Evolutionary conservation across 2,888 invertebrate genomes (phyloP), one percentile per base, ranked within the genome.

Genomic region (Mesodorylaimus sp.): DNA sequence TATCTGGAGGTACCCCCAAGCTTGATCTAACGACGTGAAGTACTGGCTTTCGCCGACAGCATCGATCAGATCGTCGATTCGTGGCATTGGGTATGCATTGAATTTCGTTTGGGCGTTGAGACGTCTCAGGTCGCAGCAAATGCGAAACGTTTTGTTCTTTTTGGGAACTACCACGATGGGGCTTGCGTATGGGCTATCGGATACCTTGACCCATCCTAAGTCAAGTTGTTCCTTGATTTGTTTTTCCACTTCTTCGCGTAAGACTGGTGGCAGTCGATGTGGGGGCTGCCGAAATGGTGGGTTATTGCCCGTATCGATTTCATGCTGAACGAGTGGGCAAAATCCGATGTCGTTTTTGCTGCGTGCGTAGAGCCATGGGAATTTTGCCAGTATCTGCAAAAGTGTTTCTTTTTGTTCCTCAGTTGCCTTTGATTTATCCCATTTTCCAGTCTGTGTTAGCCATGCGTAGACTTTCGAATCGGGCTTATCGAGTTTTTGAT

Each of bases 21-120:
- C 39, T 39, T 25, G 36, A 37, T 52, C 47, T 3, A 54, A 42
- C 13, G 21, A 23, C 21, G 49, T 48, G 45, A 48, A 48, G 36
- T 29, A 48, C n/a, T 47, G 19, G 24, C 3, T 21, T 3, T 36
- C 43, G n/a, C n/a, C 32, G 29, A 45, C n/a, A 10, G 28, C 16
- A 27, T 45, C 43, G 16, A 48, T 10, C 2, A 48, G 13, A 16
- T 45, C 45, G 16, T 26, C 29, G 3, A 46, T 46, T 16, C 32
- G 7, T 13, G 48, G 48, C 19, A 48, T 5, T 26, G 44, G 44
- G 36, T 44, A 48, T 2, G n/a, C n/a, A n/a, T n/a, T n/a, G n/a
- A n/a, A n/a, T n/a, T n/a, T n/a, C n/a, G n/a, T n/a, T n/a, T n/a
- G n/a, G n/a, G n/a, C n/a, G n/a, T n/a, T n/a, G n/a, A n/a, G n/a